Evolutionary conservation across 2,113 vertebrate genomes (phyloP).

Genomic region (Sinosuthora webbiana): DNA sequence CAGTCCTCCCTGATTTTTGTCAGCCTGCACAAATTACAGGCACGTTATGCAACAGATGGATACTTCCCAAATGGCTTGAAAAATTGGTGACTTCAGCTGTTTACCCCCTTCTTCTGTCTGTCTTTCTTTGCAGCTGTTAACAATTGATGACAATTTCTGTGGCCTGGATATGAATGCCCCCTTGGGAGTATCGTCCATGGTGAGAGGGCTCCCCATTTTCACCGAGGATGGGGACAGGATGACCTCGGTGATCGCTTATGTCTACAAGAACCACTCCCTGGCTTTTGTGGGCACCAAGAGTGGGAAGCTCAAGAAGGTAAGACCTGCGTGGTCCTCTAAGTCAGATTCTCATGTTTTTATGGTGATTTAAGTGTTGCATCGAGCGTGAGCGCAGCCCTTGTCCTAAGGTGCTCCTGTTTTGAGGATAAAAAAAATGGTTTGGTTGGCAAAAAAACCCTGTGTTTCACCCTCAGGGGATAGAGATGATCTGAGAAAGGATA

Average conservation of each 20-base stretch:
- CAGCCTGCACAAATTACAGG: background rate
- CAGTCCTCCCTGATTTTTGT: background rate
- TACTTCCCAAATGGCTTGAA: background rate
- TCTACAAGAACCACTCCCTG: conserved; percentile 98
- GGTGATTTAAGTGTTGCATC: background rate
- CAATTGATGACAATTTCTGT: conserved; percentile 97
- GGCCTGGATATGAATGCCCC: conserved; percentile 99
- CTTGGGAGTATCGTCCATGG: conserved; percentile 94
- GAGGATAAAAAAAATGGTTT: background rate
- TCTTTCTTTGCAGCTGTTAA: conserved; percentile 82
- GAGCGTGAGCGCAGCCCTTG: accelerated
- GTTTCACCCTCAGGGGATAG: background rate
- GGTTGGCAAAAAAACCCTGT: background rate
- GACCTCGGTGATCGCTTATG: conserved; percentile 94
- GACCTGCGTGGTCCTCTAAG: background rate
- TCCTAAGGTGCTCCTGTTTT: background rate
- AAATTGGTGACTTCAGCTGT: background rate
- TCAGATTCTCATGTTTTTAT: background rate
- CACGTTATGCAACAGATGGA: background rate
- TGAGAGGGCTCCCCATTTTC: conserved; percentile 89
- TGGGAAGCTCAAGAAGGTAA: conserved; percentile 96
- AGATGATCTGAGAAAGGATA: background rate
- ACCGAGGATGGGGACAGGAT: conserved; percentile 91
- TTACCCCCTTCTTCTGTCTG: background rate
- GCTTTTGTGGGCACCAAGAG: conserved; percentile 96